Evolutionary conservation across 2,113 vertebrate species (phyloP).

Genomic region (Meriones unguiculatus): DNA sequence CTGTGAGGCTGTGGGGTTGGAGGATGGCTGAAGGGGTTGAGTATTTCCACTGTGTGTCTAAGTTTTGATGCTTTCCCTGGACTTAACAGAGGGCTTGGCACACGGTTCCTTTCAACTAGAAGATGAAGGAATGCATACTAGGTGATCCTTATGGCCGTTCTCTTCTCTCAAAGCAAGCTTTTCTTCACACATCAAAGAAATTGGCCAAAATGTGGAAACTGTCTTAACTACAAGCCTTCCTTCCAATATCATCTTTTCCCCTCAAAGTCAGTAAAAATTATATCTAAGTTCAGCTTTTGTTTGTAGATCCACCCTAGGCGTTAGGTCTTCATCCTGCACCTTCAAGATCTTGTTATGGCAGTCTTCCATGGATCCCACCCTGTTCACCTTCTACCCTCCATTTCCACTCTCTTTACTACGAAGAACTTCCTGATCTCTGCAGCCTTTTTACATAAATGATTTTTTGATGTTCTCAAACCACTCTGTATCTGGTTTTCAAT

Average conservation of each 20-base stretch:
- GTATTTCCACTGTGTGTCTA: too few species aligned
- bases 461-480: background rate
- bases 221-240: background rate
- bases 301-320: background rate
- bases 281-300: background rate
- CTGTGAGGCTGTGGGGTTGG: background rate
- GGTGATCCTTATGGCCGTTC: background rate
- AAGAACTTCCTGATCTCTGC: background rate
- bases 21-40: rapidly evolving
- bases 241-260: background rate
- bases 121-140: background rate
- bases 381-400: background rate
- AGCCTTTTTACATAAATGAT: background rate
- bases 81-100: background rate
- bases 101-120: background rate
- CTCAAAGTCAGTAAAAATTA: background rate
- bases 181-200: background rate
- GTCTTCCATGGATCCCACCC: background rate
- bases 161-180: background rate
- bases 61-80: background rate
- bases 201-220: background rate
- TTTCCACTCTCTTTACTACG: background rate
- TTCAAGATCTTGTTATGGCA: background rate
- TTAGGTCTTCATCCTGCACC: background rate
- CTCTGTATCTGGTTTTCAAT: background rate